Evolutionary conservation across 2,888 invertebrate genomes (phyloP), one percentile per base, ranked within the genome.

Genomic region (Rotaria magnacalcarata): DNA sequence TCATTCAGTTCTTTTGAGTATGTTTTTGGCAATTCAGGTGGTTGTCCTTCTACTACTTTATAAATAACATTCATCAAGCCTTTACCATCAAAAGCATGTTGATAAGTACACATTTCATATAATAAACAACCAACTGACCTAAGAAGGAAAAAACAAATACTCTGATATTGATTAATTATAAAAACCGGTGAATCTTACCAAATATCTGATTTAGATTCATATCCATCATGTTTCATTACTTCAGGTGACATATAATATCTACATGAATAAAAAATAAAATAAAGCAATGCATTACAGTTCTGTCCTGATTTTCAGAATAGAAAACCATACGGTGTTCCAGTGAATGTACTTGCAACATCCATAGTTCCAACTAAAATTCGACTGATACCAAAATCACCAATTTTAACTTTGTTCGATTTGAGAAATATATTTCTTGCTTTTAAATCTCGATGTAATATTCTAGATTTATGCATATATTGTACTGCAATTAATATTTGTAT

Each of bases 311-410:
- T 24, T 47, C 47, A 47, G 4, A 47, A 47, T 11, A 47, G 2
- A 1, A 27, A 34, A 24, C 2, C 19, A n/a, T 80, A 91, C 11
- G 91, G 91, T 5, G 91, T 91, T 1, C 91, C 91, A 47, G 90
- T 90, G 88, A 91, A 91, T 8, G 91, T 91, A 5, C 90, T 90
- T 2, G 91, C 91, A 88, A 91, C 89, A 87, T 91, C 91, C 54
- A 89, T 89, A 10, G 91, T 90, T 24, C 90, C 90, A 89, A 90
- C 90, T 85, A 91, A 87, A 60, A 91, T 90, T n/a, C 91, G 88
- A 52, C 91, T 91, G 50, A 91, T 91, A 43, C 91, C 91, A 89
- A 91, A 91, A 88, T 91, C 91, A 84, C 91, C 91, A 84, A 91
- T 89, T 88, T 91, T 91, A 67, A 91, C 89, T 87, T 89, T 89